Evolutionary conservation across 2,888 invertebrate species (phyloP).

Genomic region (Cantharis rufa): DNA sequence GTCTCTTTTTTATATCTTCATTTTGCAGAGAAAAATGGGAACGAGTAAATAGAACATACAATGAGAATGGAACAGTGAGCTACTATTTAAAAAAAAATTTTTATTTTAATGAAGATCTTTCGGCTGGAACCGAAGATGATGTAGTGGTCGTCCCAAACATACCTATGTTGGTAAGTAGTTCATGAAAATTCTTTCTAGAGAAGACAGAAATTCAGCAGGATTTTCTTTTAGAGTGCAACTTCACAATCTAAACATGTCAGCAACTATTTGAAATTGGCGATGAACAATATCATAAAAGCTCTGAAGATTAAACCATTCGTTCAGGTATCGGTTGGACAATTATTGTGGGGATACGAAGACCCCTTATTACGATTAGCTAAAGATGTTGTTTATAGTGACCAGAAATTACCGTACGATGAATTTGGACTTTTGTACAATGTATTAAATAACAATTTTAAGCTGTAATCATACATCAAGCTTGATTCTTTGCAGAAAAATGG

Average conservation of each 20-base stretch:
- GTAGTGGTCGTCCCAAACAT: too few relatives aligned
- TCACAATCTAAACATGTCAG: conserved; percentile 89
- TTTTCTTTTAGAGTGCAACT: conserved; percentile 69
- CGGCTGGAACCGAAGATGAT: too few relatives aligned
- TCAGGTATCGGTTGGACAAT: conserved; percentile 82
- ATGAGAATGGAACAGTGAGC: too few relatives aligned
- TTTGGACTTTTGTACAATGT: conserved; percentile 87
- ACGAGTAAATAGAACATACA: too few relatives aligned
- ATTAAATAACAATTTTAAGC: conserved; percentile 53
- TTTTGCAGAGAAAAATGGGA: conserved; percentile 48
- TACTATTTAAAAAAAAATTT: too few relatives aligned
- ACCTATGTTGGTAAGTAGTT: conserved; percentile 55
- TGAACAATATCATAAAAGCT: conserved; percentile 92
- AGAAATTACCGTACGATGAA: conserved; percentile 87
- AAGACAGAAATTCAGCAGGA: neutral
- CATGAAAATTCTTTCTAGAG: neutral
- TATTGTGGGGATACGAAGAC: conserved; percentile 92
- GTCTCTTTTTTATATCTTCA: too few relatives aligned
- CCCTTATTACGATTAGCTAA: conserved; percentile 86
- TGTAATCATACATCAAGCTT: neutral
- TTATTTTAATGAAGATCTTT: too few relatives aligned
- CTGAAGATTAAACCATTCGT: conserved; percentile 90
- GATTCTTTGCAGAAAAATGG: conserved; percentile 69
- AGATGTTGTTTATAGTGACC: conserved; percentile 88
- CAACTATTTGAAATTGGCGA: conserved; percentile 79